Evolutionary conservation across 2,113 vertebrate genomes (phyloP), one percentile per base, ranked within the genome.

Genomic region (Phycodurus eques): DNA sequence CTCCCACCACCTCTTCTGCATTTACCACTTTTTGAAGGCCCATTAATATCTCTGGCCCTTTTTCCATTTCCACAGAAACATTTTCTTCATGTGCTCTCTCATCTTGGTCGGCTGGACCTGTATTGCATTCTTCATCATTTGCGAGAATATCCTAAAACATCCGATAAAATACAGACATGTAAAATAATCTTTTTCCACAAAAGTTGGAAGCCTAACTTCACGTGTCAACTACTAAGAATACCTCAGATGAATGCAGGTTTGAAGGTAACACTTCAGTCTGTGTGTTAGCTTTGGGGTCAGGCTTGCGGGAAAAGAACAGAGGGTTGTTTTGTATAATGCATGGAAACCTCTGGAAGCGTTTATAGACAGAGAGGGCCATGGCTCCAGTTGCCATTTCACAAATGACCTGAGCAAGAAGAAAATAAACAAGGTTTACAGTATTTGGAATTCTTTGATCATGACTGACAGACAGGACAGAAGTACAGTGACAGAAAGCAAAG

Each of bases 261-360:
- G 70, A 69, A 3, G 75, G 0, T 17, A 73, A 4, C 49, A 69
- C 59, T 61, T 77, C 84, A 22, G 43, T 39, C 20, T 68, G 78
- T 0, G n/a, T 19, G 63, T 0, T 67, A 46, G 42, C 3, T 73
- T 79, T 86, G 51, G 81, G 84, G 70, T 92, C 89, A 0, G 87
- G 66, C 53, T 89, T 87, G 49, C 87, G 83, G 27, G 81, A 82
- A 80, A 92, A 92, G 46, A 80, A 65, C 51, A 92, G 78, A 0
- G 83, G 84, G 53, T 88, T 88, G 77, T 77, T 89, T 31, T 91
- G 85, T 74, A 91, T 78, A 66, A 89, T 87, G 76, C 88, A 91
- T 0, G 91, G 90, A 20, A 86, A 91, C 33, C 39, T 85, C 51
- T 81, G 75, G 71, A 90, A 92, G 61, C 88, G 88, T 43, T 87